phyloP scores from a whole-genome alignment of 53 echinoderm and acorn worm species.

The Temnopleurus reevesii region DNA sequence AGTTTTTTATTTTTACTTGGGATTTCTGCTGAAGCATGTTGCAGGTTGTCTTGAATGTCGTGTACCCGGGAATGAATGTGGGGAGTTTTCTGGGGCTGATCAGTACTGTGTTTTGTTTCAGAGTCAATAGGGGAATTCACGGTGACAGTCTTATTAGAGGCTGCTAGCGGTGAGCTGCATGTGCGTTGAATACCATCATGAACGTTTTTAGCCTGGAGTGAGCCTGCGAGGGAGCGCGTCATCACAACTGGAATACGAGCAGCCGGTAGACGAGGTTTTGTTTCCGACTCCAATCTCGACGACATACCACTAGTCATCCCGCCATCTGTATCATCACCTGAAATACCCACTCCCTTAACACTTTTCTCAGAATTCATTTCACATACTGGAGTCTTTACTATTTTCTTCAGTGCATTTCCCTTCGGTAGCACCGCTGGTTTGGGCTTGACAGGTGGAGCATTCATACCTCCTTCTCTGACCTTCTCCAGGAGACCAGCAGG shows the following conservation, averaged over 20 bases:
- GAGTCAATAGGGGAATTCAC: constrained; percentile 5
- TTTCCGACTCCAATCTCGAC: not conserved
- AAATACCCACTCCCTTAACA: not conserved
- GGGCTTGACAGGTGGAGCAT: constrained; percentile 10
- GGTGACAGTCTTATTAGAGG: not conserved
- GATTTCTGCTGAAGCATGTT: not conserved
- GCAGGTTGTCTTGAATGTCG: constrained; percentile 34
- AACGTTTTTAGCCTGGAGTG: not conserved
- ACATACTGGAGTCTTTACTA: not conserved
- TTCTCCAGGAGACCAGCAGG: constrained; percentile 62
- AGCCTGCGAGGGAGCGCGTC: not conserved
- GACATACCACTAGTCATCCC: not conserved
- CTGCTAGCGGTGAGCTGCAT: constrained; percentile 4
- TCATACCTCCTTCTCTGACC: not conserved
- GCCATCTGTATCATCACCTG: not conserved
- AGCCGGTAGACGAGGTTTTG: not conserved
- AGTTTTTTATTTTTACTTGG: constrained; percentile 4
- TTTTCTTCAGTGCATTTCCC: not conserved
- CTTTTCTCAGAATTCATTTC: not conserved
- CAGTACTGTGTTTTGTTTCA: constrained; percentile 50
- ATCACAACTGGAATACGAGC: not conserved
- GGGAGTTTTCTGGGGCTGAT: not conserved
- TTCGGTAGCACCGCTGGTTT: not conserved
- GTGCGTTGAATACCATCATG: constrained; percentile 54
- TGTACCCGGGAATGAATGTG: constrained; percentile 38